These are phyloP conservation scores for Drosophila simulans DNA, from an alignment of 1,140 invertebrate species.

Conservation along the genomic window DNA sequence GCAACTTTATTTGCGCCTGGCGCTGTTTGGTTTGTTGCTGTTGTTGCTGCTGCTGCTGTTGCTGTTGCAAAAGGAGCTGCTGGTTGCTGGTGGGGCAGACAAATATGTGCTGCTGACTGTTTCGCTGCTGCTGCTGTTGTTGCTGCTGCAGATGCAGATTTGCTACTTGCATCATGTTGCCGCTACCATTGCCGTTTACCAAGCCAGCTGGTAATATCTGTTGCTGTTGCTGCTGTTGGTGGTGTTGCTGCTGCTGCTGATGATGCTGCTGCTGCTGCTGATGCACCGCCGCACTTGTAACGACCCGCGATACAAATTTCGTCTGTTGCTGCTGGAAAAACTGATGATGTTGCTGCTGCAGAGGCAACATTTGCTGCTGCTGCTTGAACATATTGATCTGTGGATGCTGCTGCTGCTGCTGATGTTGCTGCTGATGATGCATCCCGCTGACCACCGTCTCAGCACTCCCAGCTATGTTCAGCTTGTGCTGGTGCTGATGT, in stretches of 20 bases:
- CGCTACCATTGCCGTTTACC: slow-evolving; percentile 68
- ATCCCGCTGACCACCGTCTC: slow-evolving; percentile 59
- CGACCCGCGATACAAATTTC: slow-evolving; percentile 81
- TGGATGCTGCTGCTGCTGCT: slow-evolving; percentile 57
- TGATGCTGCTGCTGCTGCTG: slow-evolving; percentile 52
- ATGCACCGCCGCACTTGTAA: slow-evolving; percentile 71
- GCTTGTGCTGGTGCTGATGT: slow-evolving; percentile 71
- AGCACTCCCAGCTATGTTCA: slow-evolving; percentile 69
- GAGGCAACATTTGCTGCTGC: slow-evolving; percentile 30
- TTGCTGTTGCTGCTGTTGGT: slow-evolving; percentile 23
- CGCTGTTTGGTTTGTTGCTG: slow-evolving; percentile 60
- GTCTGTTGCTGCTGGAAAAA: slow-evolving; percentile 69
- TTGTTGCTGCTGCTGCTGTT: slow-evolving; percentile 42
- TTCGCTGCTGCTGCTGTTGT: slow-evolving; percentile 38
- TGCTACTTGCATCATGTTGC: slow-evolving; percentile 54
- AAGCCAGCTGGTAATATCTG: slow-evolving; percentile 74
- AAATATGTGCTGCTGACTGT: slow-evolving; percentile 60
- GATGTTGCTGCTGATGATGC: slow-evolving; percentile 71
- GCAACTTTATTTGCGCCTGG: slow-evolving; percentile 67
- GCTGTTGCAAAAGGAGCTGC: slow-evolving; percentile 50
- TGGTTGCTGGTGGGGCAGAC: slow-evolving; percentile 61
- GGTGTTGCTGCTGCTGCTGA: slow-evolving; percentile 34
- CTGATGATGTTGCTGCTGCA: slow-evolving; percentile 56
- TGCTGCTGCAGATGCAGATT: slow-evolving; percentile 63
- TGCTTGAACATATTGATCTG: too few relatives aligned